Evolutionary conservation across 2,888 invertebrate species (phyloP), one percentile per base, ranked within the genome.

Genomic region (Mythimna pallens): DNA sequence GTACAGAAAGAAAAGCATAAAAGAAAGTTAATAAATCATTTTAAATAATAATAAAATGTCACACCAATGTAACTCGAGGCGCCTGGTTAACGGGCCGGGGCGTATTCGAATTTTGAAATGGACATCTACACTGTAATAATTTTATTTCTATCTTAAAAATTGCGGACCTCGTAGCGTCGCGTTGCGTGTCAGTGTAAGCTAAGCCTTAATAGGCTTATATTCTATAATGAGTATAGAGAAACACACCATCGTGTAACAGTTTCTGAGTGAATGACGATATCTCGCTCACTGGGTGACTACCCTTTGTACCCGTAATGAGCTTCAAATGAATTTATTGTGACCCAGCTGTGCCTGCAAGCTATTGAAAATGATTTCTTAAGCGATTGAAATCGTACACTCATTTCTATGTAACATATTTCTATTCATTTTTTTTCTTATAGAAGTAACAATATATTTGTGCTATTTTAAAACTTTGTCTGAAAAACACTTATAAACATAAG

Each of bases 111-210:
- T 50, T 7, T 7, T 50, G 30, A 30, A 20, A 34, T 14, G 20
- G 34, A 58, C 9, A 6, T 30, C 34, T 30, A 34, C 7, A 50
- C 17, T 20, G 8, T n/a, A 52, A 52, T 52, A n/a, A 58, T 58
- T 34, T 10, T 10, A 20, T 40, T 12, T 12, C 40, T 22, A 4
- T 61, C 8, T 8, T 22, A 22, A 22, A 40, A 8, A 40, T n/a
- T 14, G 14, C 7, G 50, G n/a, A n/a, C 3, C 9, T 17, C 20
- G 14, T 22, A n/a, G 43, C 55, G 85, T 20, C 70, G 65, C 43
- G 50, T 50, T 62, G 54, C 74, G 40, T 67, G 50, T 74, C 61
- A 59, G 63, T 71, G 73, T 69, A 65, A 76, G 58, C 65, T 65
- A 68, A 74, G 57, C 47, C 34, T 52, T 34, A 40, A 4, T 43